These are phyloP conservation scores for Diplodus sargus DNA, from an alignment of 2,797 vertebrate genomes.

Conservation along the genomic window DNA sequence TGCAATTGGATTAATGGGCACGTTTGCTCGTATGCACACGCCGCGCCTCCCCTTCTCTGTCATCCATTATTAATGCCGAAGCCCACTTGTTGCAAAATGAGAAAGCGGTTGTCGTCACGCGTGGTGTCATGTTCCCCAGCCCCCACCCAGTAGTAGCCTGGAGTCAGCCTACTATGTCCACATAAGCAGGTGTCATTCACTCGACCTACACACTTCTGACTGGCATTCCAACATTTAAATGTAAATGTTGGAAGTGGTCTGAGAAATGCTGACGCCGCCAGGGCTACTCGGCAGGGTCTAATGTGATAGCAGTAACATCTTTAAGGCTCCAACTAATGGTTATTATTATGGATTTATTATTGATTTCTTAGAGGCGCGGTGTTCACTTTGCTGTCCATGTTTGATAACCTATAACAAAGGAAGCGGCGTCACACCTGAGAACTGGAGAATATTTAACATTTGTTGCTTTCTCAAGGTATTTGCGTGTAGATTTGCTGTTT, in stretches of 20 bases:
- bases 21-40: conserved; percentile 16
- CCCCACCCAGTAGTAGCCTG: conserved; percentile 21
- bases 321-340: background rate
- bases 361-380: too few species aligned
- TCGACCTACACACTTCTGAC: background rate
- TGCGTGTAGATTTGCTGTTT: background rate
- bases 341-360: background rate
- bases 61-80: conserved; percentile 76
- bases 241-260: background rate
- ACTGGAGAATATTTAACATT: background rate
- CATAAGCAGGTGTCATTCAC: background rate
- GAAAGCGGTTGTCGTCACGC: conserved; percentile 47
- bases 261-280: conserved; percentile 8
- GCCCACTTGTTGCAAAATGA: conserved; percentile 73
- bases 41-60: conserved; percentile 30
- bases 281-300: background rate
- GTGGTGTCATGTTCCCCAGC: conserved; percentile 61
- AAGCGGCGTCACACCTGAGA: background rate
- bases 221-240: conserved; percentile 21
- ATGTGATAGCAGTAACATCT: background rate
- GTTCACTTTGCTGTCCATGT: too few species aligned
- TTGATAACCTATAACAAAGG: background rate
- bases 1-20: conserved; percentile 25
- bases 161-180: background rate
- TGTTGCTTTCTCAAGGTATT: background rate